Percentiles rank a stretch among this genome's conserved stretches.
phyloP scores from a whole-genome alignment of 2,888 invertebrate genomes.

The Diarsia brunnea region DNA sequence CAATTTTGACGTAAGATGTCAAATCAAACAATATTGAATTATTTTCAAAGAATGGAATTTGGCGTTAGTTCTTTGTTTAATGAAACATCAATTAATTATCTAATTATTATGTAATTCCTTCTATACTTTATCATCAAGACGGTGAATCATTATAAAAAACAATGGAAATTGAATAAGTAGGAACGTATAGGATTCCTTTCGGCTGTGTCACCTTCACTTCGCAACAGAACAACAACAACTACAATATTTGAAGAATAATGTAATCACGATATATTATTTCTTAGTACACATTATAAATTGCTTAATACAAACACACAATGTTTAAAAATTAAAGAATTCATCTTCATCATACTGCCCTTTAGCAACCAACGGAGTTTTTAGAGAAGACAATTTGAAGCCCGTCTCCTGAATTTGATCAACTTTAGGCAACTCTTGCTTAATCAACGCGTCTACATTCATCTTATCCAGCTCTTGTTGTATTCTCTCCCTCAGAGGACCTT shows the following conservation, averaged over 20 bases:
- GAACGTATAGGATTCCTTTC: slow-evolving; percentile 26
- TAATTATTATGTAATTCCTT: slow-evolving; percentile 31
- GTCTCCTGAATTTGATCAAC: slow-evolving; percentile 91
- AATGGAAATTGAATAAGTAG: slow-evolving; percentile 38
- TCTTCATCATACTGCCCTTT: slow-evolving; percentile 81
- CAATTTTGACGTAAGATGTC: neutral
- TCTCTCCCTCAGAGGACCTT: slow-evolving; percentile 93
- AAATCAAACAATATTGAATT: neutral
- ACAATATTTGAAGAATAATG: neutral
- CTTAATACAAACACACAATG: neutral
- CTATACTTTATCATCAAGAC: neutral
- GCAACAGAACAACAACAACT: slow-evolving; percentile 2
- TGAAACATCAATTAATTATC: slow-evolving; percentile 24
- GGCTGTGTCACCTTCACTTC: slow-evolving; percentile 41
- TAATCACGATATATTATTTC: slow-evolving; percentile 8
- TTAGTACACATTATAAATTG: slow-evolving; percentile 9
- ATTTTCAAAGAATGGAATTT: neutral
- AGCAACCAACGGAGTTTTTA: slow-evolving; percentile 69
- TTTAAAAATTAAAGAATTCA: slow-evolving; percentile 87
- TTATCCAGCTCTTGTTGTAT: slow-evolving; percentile 94
- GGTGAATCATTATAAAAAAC: slow-evolving; percentile 40
- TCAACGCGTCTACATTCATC: slow-evolving; percentile 93
- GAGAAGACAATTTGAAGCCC: slow-evolving; percentile 86
- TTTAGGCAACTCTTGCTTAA: slow-evolving; percentile 93
- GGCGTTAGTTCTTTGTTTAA: slow-evolving; percentile 18